Base-by-base conservation (phyloP, 2,888 invertebrate genomes). In the Pristionchus japonicus region DNA sequence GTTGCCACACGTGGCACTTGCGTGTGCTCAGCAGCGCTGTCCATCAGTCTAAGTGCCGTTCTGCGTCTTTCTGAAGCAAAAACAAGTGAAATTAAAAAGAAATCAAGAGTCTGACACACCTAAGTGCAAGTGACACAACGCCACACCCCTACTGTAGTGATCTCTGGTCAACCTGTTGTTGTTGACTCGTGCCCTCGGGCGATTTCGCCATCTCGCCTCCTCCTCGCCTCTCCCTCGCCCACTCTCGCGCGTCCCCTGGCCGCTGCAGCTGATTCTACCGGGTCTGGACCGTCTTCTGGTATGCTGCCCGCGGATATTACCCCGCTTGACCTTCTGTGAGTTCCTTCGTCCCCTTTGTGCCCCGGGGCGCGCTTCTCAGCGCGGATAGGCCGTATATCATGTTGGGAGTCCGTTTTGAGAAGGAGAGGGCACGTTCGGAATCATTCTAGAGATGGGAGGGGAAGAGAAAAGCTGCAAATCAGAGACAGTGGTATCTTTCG, bases 151-250 rank as follows among this genome's bases (percentile, higher is more conserved):
- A 23, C 40, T 37, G 74, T 74, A 74, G 40, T 67, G 67, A 23
- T 74, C 23, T 37, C 40, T 40, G 37, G 40, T 74, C 74, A 74
- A 74, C 40, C 74, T 74, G 74, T 40, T 77, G 67, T 47, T 27
- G 77, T 77, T 40, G 23, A 74, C 77, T 43, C 77, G 77, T 77
- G 77, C 43, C 77, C 43, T 77, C 77, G n/a, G 20, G 77, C 77
- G 34, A 40, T 74, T 74, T 74, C 40, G 70, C 70, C 23, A 40
- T 43, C 27, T n/a, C n/a, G n/a, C n/a, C n/a, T n/a, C n/a, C n/a
- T n/a, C n/a, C n/a, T n/a, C n/a, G n/a, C n/a, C n/a, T n/a, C n/a
- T n/a, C 47, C 47, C 43, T 40, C 67, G 67, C 34, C 20, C n/a
- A 1, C 57, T 34, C 9, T 34, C 43, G 40, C 77, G 77, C 47